Base-by-base conservation (phyloP, 2,888 invertebrate genomes). In the Salpingus planirostris region DNA sequence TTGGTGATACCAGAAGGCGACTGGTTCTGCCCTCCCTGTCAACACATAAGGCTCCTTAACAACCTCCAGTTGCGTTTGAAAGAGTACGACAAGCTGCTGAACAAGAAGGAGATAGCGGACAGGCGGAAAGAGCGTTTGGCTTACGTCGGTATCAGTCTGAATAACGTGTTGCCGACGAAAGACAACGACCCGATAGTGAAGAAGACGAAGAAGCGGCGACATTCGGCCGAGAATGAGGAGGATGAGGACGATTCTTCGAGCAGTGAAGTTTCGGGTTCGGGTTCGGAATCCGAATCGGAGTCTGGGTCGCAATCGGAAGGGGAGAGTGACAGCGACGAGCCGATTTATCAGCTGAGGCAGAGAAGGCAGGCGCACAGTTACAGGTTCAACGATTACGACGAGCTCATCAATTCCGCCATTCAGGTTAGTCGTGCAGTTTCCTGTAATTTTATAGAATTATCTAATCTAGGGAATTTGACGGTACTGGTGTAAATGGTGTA, bases 21-120 rank as follows among this genome's bases (percentile, higher is more conserved):
- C 63, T 98, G 97, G 98, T 91, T 78, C 66, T 98, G 98, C 64
- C 97, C 97, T 15, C 87, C 89, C 0, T 98, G 97, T 66, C 88
- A 92, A 63, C 97, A 97, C 66, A 89, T 87, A 53, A 75, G 84
- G 65, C 15, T 36, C 7, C 11, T 29, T 15, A 28, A 28, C 31
- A 78, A 80, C 11, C 65, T 97, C 27, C 80, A 84, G 54, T 73
- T 73, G 12, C 80, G 82, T 54, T 64, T 96, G 27, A 71, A 71
- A 33, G 84, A 84, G 30, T 81, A 79, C 46, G 90, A 95, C 55
- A 77, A 79, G 38, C 65, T 80, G 36, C 68, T 84, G 36, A 78
- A 74, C 37, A 73, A 67, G 25, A 74, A 79, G 42, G 74, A 78
- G 46, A 74, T 75, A 29, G 82, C 82, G 59, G 69, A 76, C 28